Percentiles rank a stretch among this genome's conserved stretches.
phyloP scores from a whole-genome alignment of 2,113 vertebrate species.

The Ochotona curzoniae region DNA sequence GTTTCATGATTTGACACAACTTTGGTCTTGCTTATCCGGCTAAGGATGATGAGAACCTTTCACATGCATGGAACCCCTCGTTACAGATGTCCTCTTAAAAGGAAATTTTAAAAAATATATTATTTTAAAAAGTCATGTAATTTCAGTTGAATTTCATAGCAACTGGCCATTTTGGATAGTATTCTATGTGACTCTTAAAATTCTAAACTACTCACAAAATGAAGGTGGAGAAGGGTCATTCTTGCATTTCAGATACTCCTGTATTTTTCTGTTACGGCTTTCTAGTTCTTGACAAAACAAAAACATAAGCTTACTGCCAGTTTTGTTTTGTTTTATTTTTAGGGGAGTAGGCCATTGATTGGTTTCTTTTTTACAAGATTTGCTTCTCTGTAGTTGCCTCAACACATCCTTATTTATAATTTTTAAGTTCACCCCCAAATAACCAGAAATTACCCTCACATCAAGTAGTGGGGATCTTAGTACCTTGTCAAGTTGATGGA shows the following conservation, averaged over 20 bases:
- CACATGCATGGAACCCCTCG: not conserved
- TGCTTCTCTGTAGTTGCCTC: not conserved
- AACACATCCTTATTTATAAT: not conserved
- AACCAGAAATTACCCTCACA: not conserved
- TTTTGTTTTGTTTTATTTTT: not conserved
- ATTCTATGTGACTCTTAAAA: not conserved
- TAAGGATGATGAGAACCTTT: constrained; percentile 23
- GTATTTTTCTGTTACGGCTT: not conserved
- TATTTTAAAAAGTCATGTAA: constrained; percentile 1
- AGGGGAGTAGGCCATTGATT: not conserved
- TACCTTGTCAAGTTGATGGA: not conserved
- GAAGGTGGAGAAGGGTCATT: not conserved
- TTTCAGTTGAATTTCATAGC: constrained; percentile 4
- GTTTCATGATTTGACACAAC: not conserved
- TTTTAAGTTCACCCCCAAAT: not conserved
- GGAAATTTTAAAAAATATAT: not conserved
- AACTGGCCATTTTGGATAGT: not conserved
- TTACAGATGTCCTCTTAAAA: not conserved
- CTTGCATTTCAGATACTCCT: not conserved
- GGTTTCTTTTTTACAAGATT: not conserved
- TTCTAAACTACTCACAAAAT: not conserved
- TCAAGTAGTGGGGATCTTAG: not conserved
- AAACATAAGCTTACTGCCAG: not conserved
- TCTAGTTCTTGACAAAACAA: not conserved
- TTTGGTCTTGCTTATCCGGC: constrained; percentile 51